Percentiles rank a stretch among this genome's conserved stretches.
Evolutionary conservation across 2,888 invertebrate genomes (phyloP).

Genomic region (Automeris io): DNA sequence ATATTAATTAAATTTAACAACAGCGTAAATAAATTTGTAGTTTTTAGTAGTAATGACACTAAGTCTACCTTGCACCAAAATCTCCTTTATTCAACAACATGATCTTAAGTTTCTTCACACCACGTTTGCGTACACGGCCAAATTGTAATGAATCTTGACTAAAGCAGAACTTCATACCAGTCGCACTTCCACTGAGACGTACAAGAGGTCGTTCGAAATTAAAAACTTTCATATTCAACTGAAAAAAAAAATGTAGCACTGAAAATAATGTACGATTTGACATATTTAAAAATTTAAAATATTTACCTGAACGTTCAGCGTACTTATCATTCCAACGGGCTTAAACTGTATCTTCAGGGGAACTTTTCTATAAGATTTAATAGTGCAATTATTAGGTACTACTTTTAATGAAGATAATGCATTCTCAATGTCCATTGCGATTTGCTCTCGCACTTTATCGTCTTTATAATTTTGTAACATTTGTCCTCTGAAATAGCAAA

Average conservation of each 20-base stretch:
- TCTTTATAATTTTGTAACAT: slow-evolving; percentile 54
- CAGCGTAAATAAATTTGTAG: background rate
- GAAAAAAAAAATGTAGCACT: slow-evolving; percentile 13
- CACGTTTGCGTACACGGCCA: slow-evolving; percentile 59
- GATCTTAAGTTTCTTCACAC: slow-evolving; percentile 60
- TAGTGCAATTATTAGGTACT: slow-evolving; percentile 48
- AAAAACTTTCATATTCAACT: slow-evolving; percentile 64
- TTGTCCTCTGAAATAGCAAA: slow-evolving; percentile 45
- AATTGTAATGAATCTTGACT: slow-evolving; percentile 65
- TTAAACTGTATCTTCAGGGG: slow-evolving; percentile 64
- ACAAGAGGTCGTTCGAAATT: slow-evolving; percentile 54
- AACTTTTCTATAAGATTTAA: slow-evolving; percentile 51
- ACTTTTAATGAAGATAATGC: slow-evolving; percentile 59
- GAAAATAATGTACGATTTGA: background rate
- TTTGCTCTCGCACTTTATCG: slow-evolving; percentile 48
- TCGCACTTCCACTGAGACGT: slow-evolving; percentile 57
- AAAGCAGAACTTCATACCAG: slow-evolving; percentile 56
- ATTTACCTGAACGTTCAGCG: slow-evolving; percentile 55
- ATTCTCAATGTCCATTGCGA: slow-evolving; percentile 52
- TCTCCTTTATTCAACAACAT: slow-evolving; percentile 65
- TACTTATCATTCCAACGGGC: slow-evolving; percentile 59
- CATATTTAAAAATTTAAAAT: slow-evolving; percentile 1
- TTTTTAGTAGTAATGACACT: background rate
- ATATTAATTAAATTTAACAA: background rate
- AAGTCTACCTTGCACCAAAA: slow-evolving; percentile 52